These are phyloP conservation scores for Pterocles burchelli DNA, from an alignment of 2,113 vertebrate genomes.

Conservation along the genomic window DNA sequence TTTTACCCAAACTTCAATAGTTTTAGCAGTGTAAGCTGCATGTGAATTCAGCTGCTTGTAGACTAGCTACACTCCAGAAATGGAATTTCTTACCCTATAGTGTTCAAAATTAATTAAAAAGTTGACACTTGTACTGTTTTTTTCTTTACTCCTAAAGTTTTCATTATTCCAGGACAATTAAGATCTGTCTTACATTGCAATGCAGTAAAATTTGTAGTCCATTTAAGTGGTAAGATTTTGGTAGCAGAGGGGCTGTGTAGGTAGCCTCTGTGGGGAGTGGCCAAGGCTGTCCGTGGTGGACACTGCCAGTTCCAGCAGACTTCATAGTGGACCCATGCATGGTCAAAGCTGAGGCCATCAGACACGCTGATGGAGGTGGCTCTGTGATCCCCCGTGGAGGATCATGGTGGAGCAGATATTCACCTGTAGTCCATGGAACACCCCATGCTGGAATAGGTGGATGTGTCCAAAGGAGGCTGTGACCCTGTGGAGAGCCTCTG, in stretches of 20 bases:
- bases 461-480: no score
- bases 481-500: not conserved
- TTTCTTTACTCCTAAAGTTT: not conserved
- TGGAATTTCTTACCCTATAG: not conserved
- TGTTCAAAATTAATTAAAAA: not conserved
- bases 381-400: not conserved
- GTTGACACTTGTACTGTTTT: not conserved
- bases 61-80: not conserved
- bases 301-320: not conserved
- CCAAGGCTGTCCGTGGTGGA: not conserved
- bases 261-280: not conserved
- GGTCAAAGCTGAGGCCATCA: not conserved
- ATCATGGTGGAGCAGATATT: rapidly evolving
- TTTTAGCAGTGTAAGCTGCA: not conserved
- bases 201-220: not conserved
- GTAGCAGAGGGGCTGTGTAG: not conserved
- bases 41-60: not conserved
- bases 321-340: not conserved
- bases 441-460: no score
- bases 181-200: not conserved
- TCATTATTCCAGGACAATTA: not conserved
- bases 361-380: rapidly evolving
- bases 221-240: not conserved
- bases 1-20: not conserved
- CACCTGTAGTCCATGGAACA: not conserved